phyloP scores from a whole-genome alignment of 1,140 invertebrate species.

The Drosophila ananassae region DNA sequence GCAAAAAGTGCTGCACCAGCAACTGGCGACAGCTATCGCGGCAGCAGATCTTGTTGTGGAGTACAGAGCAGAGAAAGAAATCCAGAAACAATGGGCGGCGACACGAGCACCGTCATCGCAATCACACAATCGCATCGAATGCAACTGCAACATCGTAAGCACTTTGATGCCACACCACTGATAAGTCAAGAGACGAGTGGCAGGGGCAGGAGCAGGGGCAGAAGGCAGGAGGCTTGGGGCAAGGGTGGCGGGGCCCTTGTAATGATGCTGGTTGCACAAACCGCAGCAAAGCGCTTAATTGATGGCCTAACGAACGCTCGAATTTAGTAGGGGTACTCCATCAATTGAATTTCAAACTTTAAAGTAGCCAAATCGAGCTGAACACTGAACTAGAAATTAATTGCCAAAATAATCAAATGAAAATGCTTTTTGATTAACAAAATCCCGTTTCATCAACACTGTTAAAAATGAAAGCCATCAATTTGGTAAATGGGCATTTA shows the following conservation, averaged over 20 bases:
- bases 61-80: slow-evolving; percentile 31
- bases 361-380: background rate
- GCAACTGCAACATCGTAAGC: slow-evolving; percentile 40
- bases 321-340: slow-evolving; percentile 45
- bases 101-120: slow-evolving; percentile 58
- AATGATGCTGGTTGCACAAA: slow-evolving; percentile 59
- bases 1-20: slow-evolving; percentile 4
- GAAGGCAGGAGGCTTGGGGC: slow-evolving; percentile 28
- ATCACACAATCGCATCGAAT: slow-evolving; percentile 29
- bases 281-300: slow-evolving; percentile 57
- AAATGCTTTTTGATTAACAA: background rate
- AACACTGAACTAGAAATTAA: background rate
- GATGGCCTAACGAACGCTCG: slow-evolving; percentile 50
- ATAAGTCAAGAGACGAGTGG: slow-evolving; percentile 51
- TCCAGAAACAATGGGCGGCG: slow-evolving; percentile 61
- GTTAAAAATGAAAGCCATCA: slow-evolving; percentile 18
- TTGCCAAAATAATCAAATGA: background rate
- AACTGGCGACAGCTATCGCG: slow-evolving; percentile 52
- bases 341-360: slow-evolving; percentile 2
- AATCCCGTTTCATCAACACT: background rate
- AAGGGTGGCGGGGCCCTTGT: slow-evolving; percentile 16
- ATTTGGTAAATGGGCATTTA: slow-evolving; percentile 11
- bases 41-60: slow-evolving; percentile 45
- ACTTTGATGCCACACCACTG: slow-evolving; percentile 49
- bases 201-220: slow-evolving; percentile 1